Base-by-base conservation (phyloP, 2,888 invertebrate genomes). In the Sarcophaga carnaria region DNA sequence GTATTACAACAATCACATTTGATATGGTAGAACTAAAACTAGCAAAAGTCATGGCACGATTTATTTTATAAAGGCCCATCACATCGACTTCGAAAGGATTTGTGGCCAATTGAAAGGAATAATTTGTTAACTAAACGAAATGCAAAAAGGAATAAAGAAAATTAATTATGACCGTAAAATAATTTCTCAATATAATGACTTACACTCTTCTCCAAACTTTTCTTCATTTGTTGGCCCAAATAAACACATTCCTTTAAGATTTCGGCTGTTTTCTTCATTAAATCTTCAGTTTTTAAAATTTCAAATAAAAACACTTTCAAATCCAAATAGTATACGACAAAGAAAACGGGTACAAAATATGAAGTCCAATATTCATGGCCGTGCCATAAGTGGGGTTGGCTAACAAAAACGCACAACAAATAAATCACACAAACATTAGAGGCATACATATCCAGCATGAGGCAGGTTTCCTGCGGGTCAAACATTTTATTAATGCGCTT, bases 1-100 rank as follows among this genome's bases (percentile, higher is more conserved):
- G 87, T 11, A 87, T 83, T 74, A 87, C 64, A 70, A 87, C 77
- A 80, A 85, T 85, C 10, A 82, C 82, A 85, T 85, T 83, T 12
- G 67, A 66, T 5, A 88, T 64, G 14, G 85, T 85, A 5, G 87
- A 87, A 70, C 64, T 49, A 4, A 88, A 60, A 4, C 60, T 80
- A n/a, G 82, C 87, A 77, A 83, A 85, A 4, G 76, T 67, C 86
- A 80, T 86, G 12, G 70, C 59, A 17, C 80, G 80, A 25, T 76
- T 45, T 17, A 83, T 60, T 22, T 80, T 70, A 62, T 78, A 85
- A 11, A 87, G 45, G 3, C 84, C 80, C 59, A 85, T 4, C 5
- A 85, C 49, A 37, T 54, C 12, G 12, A 82, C 54, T 37, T 77
- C 22, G 3, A 80, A 47, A 11, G 85, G 87, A 70, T 80, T 74